Base-by-base conservation (phyloP, 2,113 vertebrate genomes). In the Anseranas semipalmata region DNA sequence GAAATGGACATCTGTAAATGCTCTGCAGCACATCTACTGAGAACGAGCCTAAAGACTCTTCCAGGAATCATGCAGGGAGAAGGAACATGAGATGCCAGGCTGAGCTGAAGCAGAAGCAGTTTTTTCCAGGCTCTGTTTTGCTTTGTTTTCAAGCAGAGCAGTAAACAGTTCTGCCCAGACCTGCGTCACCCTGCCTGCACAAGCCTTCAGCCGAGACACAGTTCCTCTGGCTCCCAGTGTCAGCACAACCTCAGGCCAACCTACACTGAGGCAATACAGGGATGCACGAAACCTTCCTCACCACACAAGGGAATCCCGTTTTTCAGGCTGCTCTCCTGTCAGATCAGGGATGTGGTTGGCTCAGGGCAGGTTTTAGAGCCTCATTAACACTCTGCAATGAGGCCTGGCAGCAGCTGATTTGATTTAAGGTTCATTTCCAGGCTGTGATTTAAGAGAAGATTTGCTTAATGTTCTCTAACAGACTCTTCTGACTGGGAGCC, bases 341-440 rank as follows among this genome's bases (percentile, higher is more conserved):
- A 93, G 80, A 89, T 76, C 45, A 87, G 94, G 91, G 93, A 96
- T 92, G 68, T n/a, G 53, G 89, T 79, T 95, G 68, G 93, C 95
- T 96, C 52, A 89, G 92, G 95, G 92, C 93, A 97, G 95, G 93
- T 93, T 97, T 97, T 93, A 97, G 93, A 97, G 93, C 93, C 93
- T 97, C 93, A 96, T 97, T 97, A 97, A 97, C 96, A 97, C 96
- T 96, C 97, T 2, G 6, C 91, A 93, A 97, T 81, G 89, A 96
- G 94, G 97, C 65, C 96, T 96, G 94, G 95, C 95, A 96, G 95
- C 75, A 93, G 78, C 89, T 97, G 96, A 97, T 97, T 96, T 97
- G 97, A 97, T 97, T 97, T 97, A 91, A 97, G 87, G 97, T 97
- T 97, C 93, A 97, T 96, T 97, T 97, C 95, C 97, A 97, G 94